Base-by-base conservation (phyloP, 1,140 invertebrate genomes). In the Callitettix versicolor region DNA sequence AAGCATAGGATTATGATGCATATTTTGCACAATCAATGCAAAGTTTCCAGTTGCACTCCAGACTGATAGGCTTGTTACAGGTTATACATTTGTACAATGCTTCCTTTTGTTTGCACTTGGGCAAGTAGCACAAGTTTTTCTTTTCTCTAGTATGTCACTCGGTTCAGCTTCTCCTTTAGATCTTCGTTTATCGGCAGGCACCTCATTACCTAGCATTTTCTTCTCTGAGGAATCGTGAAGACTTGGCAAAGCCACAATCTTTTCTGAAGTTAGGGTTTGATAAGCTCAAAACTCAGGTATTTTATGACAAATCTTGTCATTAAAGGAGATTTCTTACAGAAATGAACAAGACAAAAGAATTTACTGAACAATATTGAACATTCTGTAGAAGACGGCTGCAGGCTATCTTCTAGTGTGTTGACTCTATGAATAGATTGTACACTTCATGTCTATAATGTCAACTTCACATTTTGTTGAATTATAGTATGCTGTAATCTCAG, bases 391-490 rank as follows among this genome's bases (percentile, higher is more conserved):
- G 7, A 65, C 56, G 3, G 62, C 58, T 34, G 63, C 40, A 33
- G 67, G 64, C 64, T 66, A 67, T 46, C 65, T 53, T 36, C 58
- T 50, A 21, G 61, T 62, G 54, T 50, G 33, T 40, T 61, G 33
- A 52, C 57, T 58, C 33, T 44, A 54, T 17, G 40, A 52, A 52
- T 64, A 65, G 20, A 46, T 60, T 7, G 61, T 38, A 57, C 61
- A 64, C 57, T 63, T 65, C 56, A 63, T 42, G 46, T 68, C 65
- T 12, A 67, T 41, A 3, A 51, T 42, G 64, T 67, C 64, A 14
- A 68, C 61, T 6, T 65, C 67, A 50, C 34, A 41, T 61, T 67
- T 67, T 15, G 64, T 68, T n/a, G n/a, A 34, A 42, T 68, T 66
- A n/a, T 67, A 66, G 44, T 50, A 61, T 14, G 22, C 21, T 9